phyloP scores from a whole-genome alignment of 2,888 invertebrate species.

The Thecocarcelia acutangulata region DNA sequence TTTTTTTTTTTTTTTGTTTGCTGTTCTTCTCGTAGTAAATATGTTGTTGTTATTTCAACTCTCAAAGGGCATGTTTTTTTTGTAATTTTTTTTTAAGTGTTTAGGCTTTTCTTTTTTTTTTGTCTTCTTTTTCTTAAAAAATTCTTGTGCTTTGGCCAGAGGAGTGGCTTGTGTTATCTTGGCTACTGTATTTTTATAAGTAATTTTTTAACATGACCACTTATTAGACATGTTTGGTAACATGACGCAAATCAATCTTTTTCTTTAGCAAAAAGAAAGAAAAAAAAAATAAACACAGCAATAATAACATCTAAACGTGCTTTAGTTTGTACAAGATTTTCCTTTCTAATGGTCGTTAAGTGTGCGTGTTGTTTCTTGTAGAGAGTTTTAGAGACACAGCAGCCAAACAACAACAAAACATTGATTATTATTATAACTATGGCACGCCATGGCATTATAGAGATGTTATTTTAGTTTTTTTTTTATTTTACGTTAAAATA shows the following conservation, averaged over 20 bases:
- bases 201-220: conserved; percentile 72
- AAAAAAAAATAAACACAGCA: conserved; percentile 12
- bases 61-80: conserved; percentile 66
- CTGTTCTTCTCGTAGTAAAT: conserved; percentile 7
- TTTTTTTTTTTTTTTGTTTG: conserved; percentile 11
- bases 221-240: conserved; percentile 74
- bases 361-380: conserved; percentile 41
- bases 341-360: conserved; percentile 53
- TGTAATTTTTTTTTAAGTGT: conserved; percentile 25
- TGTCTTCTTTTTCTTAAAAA: not conserved
- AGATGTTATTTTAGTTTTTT: conserved; percentile 65
- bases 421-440: conserved; percentile 51
- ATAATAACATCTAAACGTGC: conserved; percentile 48
- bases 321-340: conserved; percentile 62
- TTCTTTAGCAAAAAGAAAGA: conserved; percentile 41
- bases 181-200: conserved; percentile 67
- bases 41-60: conserved; percentile 52
- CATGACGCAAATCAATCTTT: conserved; percentile 71
- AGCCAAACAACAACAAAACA: conserved; percentile 41
- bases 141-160: conserved; percentile 49
- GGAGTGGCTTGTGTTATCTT: conserved; percentile 68
- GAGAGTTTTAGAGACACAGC: conserved; percentile 24
- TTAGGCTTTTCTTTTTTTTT: conserved; percentile 45
- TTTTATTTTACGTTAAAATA: conserved; percentile 23
- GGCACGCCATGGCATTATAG: conserved; percentile 54